Conservation (phyloP, 35 echinoderm and acorn worm genomes). For the Lytechinus variegatus region DNA sequence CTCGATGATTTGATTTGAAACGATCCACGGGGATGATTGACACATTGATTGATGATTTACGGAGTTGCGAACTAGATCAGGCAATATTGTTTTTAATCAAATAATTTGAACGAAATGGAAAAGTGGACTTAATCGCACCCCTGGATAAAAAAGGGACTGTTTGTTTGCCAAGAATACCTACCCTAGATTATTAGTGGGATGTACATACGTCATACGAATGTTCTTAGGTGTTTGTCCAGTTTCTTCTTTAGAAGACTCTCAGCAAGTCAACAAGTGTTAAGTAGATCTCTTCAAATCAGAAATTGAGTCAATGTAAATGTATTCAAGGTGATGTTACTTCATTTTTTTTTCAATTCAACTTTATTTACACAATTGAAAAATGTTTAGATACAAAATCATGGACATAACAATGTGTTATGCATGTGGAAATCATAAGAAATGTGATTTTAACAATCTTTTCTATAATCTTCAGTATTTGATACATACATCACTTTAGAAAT, state of each 20-base stretch:
- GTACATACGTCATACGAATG: neutral
- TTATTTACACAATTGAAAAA: too few relatives aligned
- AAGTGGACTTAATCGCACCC: neutral
- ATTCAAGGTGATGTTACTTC: neutral
- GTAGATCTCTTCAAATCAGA: neutral
- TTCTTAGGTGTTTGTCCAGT: neutral
- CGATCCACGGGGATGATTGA: neutral
- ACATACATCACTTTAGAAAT: too few relatives aligned
- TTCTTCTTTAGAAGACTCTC: neutral
- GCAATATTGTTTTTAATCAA: neutral
- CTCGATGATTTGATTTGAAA: constrained; percentile 20
- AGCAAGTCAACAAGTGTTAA: neutral
- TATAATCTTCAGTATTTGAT: too few relatives aligned
- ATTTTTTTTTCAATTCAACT: neutral
- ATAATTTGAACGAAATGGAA: neutral
- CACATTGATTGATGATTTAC: neutral
- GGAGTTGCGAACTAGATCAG: neutral
- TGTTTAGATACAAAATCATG: too few relatives aligned
- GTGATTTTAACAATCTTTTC: too few relatives aligned
- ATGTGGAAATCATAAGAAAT: too few relatives aligned
- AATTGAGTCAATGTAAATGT: neutral
- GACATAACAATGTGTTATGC: too few relatives aligned
- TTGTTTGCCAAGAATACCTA: neutral
- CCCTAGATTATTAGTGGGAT: neutral
- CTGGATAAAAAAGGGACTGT: neutral